Conservation (phyloP, 2,113 vertebrate genomes). For the Leucosticte australis region DNA sequence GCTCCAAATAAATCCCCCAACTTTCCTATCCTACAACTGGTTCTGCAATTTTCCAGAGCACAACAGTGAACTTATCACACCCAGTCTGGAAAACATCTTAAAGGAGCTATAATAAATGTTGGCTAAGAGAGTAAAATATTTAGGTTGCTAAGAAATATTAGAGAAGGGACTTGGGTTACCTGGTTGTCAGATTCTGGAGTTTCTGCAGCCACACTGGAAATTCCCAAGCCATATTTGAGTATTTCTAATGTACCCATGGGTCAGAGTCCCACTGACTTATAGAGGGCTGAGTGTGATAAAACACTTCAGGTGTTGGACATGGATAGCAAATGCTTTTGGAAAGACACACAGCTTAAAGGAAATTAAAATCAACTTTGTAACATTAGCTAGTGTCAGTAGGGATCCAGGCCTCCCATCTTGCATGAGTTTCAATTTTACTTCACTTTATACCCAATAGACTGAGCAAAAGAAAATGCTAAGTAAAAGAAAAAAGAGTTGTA, state of each 20-base stretch:
- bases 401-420: conserved; percentile 16
- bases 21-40: background rate
- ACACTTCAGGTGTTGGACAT: background rate
- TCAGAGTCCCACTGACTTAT: background rate
- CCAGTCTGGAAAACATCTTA: conserved; percentile 16
- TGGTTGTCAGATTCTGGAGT: background rate
- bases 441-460: background rate
- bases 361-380: conserved; percentile 49
- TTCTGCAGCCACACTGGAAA: background rate
- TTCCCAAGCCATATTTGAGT: background rate
- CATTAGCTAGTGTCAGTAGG: background rate
- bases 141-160: conserved; percentile 21
- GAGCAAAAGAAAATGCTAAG: background rate
- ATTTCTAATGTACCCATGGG: background rate
- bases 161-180: background rate
- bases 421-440: background rate
- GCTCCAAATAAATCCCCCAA: background rate
- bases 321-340: conserved; percentile 1
- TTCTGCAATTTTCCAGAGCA: background rate
- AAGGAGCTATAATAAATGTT: background rate
- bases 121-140: background rate
- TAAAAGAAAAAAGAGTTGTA: background rate
- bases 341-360: conserved; percentile 27
- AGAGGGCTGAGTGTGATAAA: background rate
- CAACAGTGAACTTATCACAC: background rate